phyloP scores from a whole-genome alignment of 2,888 invertebrate genomes.

The Callimorpha dominula region DNA sequence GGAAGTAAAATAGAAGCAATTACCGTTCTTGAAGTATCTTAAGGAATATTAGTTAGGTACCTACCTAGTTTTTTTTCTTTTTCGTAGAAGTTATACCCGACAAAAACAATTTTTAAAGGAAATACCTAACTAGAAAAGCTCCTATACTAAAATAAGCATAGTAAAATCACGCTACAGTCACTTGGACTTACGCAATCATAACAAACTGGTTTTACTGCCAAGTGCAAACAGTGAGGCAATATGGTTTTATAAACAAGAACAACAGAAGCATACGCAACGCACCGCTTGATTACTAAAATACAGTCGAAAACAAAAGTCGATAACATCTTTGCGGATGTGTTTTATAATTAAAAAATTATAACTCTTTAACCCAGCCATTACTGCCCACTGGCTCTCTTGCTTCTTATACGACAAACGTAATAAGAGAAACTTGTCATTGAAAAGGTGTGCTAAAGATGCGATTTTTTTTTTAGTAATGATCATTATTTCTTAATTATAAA shows the following conservation, averaged over 20 bases:
- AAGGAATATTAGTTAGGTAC: background rate
- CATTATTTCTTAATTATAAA: too few relatives aligned
- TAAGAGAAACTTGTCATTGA: too few relatives aligned
- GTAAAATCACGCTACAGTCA: conserved; percentile 29
- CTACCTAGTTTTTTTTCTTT: background rate
- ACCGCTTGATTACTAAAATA: background rate
- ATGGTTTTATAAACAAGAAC: conserved; percentile 39
- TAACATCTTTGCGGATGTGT: too few relatives aligned
- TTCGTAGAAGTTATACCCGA: background rate
- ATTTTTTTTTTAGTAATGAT: too few relatives aligned
- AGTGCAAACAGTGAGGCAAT: conserved; percentile 19
- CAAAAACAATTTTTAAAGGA: background rate
- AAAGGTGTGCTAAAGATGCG: too few relatives aligned
- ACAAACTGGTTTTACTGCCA: conserved; percentile 31
- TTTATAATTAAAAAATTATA: too few relatives aligned
- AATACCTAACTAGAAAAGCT: too few relatives aligned
- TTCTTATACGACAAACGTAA: too few relatives aligned
- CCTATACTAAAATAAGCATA: conserved; percentile 30
- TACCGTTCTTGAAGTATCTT: too few relatives aligned
- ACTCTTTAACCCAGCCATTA: too few relatives aligned
- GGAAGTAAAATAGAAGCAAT: background rate
- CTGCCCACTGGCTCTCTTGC: too few relatives aligned
- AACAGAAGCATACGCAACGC: conserved; percentile 15
- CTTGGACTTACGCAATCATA: conserved; percentile 34
- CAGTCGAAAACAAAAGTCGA: background rate